phyloP scores from a whole-genome alignment of 2,888 invertebrate genomes.

The Dasypogon diadema region DNA sequence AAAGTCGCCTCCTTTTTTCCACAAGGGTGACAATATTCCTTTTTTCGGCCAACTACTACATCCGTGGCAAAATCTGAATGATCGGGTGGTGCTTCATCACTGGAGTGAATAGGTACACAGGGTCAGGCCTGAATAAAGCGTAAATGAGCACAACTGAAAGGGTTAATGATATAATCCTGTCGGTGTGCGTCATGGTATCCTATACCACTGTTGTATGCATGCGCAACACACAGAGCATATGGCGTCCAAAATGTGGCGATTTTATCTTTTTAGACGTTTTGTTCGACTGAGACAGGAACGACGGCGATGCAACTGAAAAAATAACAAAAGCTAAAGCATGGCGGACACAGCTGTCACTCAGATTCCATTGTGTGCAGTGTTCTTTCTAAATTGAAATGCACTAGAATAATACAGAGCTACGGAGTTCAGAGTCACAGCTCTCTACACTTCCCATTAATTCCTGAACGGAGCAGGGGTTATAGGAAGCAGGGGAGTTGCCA shows the following conservation, averaged over 20 bases:
- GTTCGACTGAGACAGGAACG: slow-evolving; percentile 22
- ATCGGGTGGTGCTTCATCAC: background rate
- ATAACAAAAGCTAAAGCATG: slow-evolving; percentile 50
- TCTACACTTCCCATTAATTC: background rate
- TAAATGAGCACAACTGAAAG: background rate
- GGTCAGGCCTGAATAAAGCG: background rate
- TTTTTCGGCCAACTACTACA: background rate
- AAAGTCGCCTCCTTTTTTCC: background rate
- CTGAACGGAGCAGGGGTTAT: background rate
- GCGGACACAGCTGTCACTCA: slow-evolving; percentile 57
- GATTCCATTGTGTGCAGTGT: slow-evolving; percentile 45
- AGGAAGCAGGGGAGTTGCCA: background rate
- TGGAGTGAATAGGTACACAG: background rate
- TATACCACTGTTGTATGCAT: background rate
- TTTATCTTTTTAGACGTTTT: slow-evolving; percentile 43
- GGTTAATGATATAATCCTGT: slow-evolving; percentile 1
- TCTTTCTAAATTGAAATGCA: slow-evolving; percentile 51
- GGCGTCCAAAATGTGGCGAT: slow-evolving; percentile 45
- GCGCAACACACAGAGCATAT: slow-evolving; percentile 10
- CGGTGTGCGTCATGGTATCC: background rate
- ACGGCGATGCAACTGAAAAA: slow-evolving; percentile 23
- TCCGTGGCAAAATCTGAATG: background rate
- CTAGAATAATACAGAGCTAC: background rate
- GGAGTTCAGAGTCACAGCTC: background rate
- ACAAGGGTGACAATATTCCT: background rate